Conservation (phyloP, 2,888 invertebrate genomes). For the Cryptocephalus primarius region DNA sequence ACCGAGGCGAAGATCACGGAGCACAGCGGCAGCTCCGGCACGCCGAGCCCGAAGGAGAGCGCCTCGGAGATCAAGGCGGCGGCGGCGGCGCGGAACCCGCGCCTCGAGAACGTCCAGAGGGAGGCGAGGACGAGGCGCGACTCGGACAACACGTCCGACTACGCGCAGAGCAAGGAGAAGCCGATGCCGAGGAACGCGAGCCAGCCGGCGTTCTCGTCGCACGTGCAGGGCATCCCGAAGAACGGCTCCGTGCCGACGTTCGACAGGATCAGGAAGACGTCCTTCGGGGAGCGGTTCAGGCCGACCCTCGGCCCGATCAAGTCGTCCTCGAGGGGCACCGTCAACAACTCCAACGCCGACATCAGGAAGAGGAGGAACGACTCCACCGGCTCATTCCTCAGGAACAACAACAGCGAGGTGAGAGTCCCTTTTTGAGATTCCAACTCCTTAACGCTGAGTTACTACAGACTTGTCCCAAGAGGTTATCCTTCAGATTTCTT, state of each 20-base stretch:
- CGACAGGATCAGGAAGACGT: conserved; percentile 74
- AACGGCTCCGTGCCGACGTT: conserved; percentile 87
- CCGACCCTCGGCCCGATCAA: conserved; percentile 74
- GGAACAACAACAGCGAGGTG: conserved; percentile 48
- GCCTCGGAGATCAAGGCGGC: conserved; percentile 21
- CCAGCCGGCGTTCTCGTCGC: conserved; percentile 71
- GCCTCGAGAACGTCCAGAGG: conserved; percentile 33
- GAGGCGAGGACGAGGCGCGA: conserved; percentile 25
- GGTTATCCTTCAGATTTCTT: no score
- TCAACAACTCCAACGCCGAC: conserved; percentile 61
- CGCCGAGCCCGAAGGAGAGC: conserved; percentile 34
- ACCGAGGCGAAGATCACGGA: conserved; percentile 62
- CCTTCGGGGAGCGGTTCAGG: conserved; percentile 72
- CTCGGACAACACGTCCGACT: conserved; percentile 19
- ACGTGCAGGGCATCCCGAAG: conserved; percentile 49
- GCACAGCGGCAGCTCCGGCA: conserved; percentile 44
- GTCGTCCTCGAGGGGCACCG: conserved; percentile 63
- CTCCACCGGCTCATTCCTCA: conserved; percentile 46
- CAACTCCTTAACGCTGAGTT: no score
- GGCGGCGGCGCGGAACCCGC: conserved; percentile 26
- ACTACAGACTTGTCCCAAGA: no score
- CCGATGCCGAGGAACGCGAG: conserved; percentile 71
- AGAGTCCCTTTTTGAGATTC: conserved; percentile 18
- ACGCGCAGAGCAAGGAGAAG: conserved; percentile 24
- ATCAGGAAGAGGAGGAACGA: conserved; percentile 50